phyloP scores from a whole-genome alignment of 2,113 vertebrate genomes.

The Solea senegalensis region DNA sequence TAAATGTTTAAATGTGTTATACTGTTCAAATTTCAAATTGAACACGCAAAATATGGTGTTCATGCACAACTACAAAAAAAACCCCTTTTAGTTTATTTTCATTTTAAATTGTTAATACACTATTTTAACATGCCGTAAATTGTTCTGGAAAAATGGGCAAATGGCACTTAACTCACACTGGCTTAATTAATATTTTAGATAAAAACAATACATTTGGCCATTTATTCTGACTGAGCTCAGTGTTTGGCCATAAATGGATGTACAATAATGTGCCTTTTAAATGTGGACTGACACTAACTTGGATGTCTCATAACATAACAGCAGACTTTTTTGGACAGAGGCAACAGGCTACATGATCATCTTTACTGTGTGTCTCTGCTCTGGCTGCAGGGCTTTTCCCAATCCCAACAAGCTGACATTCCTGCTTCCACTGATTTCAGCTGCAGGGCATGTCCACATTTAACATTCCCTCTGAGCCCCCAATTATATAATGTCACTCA shows the following conservation, averaged over 20 bases:
- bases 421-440: constrained; percentile 31
- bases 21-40: no score
- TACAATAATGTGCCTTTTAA: neutral
- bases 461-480: constrained; percentile 54
- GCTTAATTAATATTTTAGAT: no score
- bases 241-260: neutral
- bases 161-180: no score
- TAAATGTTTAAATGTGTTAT: no score
- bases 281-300: neutral
- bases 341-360: constrained; percentile 38
- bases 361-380: constrained; percentile 29
- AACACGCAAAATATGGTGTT: no score
- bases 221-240: neutral
- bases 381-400: constrained; percentile 25
- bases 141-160: no score
- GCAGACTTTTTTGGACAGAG: constrained; percentile 30
- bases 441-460: constrained; percentile 57
- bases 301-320: constrained; percentile 31
- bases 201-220: no score
- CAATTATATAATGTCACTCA: constrained; percentile 63
- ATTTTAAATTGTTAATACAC: no score
- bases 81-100: no score
- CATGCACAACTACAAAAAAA: no score
- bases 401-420: constrained; percentile 49
- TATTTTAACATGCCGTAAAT: no score